A percentile compares a stretch with the other conserved stretches of the same genome.
phyloP scores from a whole-genome alignment of 2,797 vertebrate species.

The Staurois parvus region DNA sequence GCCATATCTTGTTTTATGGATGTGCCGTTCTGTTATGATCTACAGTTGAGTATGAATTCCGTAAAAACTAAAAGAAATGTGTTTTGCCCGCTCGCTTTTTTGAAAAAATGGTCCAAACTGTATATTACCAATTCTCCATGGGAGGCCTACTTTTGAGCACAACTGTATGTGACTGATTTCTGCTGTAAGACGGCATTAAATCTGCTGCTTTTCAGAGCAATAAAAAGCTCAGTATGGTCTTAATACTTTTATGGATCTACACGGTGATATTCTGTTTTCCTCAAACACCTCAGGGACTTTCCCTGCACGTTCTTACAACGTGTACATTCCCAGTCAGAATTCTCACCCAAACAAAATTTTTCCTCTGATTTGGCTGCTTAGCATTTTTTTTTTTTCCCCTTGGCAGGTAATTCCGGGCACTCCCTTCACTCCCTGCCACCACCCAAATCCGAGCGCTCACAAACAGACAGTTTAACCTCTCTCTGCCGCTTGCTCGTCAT shows the following conservation, averaged over 20 bases:
- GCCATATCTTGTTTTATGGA: no score
- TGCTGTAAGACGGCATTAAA: background rate
- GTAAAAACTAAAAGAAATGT: no score
- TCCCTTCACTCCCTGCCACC: constrained; percentile 56
- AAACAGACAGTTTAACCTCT: constrained; percentile 47
- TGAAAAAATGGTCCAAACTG: no score
- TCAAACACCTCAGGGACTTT: constrained; percentile 28
- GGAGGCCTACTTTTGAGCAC: no score
- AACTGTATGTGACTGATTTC: no score
- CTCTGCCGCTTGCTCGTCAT: constrained; percentile 25
- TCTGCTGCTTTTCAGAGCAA: background rate
- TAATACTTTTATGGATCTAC: constrained; percentile 19
- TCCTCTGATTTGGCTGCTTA: constrained; percentile 45
- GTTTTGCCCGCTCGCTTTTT: no score
- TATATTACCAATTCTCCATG: no score
- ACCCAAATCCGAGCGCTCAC: constrained; percentile 45
- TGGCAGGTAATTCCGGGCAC: constrained; percentile 60
- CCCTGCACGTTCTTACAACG: background rate
- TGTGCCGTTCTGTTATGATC: no score
- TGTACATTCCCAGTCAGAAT: constrained; percentile 34
- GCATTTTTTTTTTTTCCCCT: constrained; percentile 25
- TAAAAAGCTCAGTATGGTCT: background rate
- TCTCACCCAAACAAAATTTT: constrained; percentile 63
- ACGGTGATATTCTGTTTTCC: constrained; percentile 1
- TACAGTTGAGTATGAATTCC: no score